Conservation (phyloP, 2,888 invertebrate species). For the Hemicrepidius hirtus region DNA sequence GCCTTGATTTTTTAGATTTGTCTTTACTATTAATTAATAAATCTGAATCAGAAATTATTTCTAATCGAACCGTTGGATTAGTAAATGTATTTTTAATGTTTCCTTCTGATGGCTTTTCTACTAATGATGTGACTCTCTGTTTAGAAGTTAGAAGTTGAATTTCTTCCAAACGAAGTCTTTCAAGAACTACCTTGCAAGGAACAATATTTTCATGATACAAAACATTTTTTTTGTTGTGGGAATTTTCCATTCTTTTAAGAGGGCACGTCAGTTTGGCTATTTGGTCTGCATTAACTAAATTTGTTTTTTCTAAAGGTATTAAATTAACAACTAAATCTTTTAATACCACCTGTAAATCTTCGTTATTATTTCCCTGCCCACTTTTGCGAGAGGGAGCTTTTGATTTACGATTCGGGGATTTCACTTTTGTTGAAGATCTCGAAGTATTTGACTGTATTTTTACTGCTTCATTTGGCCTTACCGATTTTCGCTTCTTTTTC, state of each 20-base stretch:
- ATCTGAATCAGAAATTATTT: neutral
- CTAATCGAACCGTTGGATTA: neutral
- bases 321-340: constrained; percentile 19
- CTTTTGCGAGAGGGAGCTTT: neutral
- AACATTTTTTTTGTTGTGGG: neutral
- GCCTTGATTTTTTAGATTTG: neutral
- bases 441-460: too few species aligned
- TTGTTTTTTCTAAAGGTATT: constrained; percentile 34
- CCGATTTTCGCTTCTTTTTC: too few species aligned
- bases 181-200: neutral
- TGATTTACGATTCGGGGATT: neutral
- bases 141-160: neutral
- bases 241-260: neutral
- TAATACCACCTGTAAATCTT: neutral
- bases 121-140: neutral
- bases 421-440: neutral
- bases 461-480: too few species aligned
- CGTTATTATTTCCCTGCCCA: neutral
- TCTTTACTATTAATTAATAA: neutral
- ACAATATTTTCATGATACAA: neutral
- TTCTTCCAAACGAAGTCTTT: neutral
- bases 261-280: neutral
- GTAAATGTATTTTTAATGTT: neutral
- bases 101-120: neutral
- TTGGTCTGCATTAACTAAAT: constrained; percentile 19